Base-by-base conservation (phyloP, 2,888 invertebrate genomes). In the Eristalis intricaria region DNA sequence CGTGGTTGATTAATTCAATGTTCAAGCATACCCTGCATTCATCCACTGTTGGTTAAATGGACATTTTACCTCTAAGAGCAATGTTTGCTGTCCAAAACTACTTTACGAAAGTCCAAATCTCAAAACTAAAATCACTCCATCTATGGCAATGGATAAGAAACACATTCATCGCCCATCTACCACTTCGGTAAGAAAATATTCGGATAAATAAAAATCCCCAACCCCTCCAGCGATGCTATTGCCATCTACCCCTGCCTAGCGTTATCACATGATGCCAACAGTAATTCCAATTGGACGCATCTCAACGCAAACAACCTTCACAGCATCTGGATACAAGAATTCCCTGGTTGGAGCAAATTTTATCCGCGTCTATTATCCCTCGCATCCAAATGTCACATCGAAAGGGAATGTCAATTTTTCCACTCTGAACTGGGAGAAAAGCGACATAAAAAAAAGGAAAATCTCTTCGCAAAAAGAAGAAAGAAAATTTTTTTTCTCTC, bases 351-450 rank as follows among this genome's bases (percentile, higher is more conserved):
- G 86, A 83, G 65, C 66, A 65, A 50, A 50, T 71, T 79, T 83
- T 86, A 86, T 86, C 86, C 86, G 86, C 83, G 83, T 66, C 75
- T 50, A 19, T 86, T 79, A 79, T 86, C 70, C 78, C 60, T 66
- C 35, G 29, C 8, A 19, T 63, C 35, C 75, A 75, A 86, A 86
- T 83, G 86, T 86, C 86, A 86, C 4, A 60, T 2, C 32, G 60
- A 86, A 86, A 74, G 26, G 56, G 43, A 86, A 86, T 74, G 86
- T 86, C 86, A 86, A 50, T 61, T 75, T 81, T 74, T 75, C 78
- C 74, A 82, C n/a, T 85, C 40, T 58, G 29, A 83, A 61, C 61
- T 79, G 83, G 74, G 82, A 78, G 83, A 83, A 86, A 86, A 83
- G 65, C 78, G 73, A 78, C 85, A 81, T 73, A 83, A 83, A 86